Evolutionary conservation across 2,113 vertebrate species (phyloP).

Genomic region (Ciconia stormi): DNA sequence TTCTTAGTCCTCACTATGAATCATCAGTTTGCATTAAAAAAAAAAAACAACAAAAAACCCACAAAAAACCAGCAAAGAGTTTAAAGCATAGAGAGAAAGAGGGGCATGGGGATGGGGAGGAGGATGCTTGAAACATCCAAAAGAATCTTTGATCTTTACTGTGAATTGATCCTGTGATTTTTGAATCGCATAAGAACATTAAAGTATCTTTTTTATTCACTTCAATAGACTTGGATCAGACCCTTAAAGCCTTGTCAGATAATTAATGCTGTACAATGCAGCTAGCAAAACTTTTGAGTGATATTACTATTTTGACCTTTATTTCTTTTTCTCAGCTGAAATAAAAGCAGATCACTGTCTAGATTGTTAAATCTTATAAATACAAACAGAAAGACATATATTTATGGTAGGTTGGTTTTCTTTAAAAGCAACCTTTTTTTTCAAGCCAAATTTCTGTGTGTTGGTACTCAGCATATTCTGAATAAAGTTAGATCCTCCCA

Average conservation of each 20-base stretch:
- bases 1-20: background rate
- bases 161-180: conserved; percentile 8
- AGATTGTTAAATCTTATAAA: background rate
- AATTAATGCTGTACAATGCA: background rate
- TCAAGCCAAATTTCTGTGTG: background rate
- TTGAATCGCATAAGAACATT: background rate
- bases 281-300: background rate
- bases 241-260: background rate
- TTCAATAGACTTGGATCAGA: background rate
- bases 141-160: background rate
- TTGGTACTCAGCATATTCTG: background rate
- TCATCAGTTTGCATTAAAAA: background rate
- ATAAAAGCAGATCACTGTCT: background rate
- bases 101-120: background rate
- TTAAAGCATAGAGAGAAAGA: background rate
- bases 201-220: background rate
- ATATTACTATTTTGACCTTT: background rate
- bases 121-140: background rate
- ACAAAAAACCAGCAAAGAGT: background rate
- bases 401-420: background rate
- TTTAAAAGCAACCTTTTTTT: background rate
- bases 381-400: background rate
- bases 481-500: background rate
- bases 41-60: too few relatives aligned
- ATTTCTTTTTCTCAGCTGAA: background rate